phyloP scores from a whole-genome alignment of 30 jellyfish, hydroid and myxozoan species.

The Chrysaora quinquecirrha region DNA sequence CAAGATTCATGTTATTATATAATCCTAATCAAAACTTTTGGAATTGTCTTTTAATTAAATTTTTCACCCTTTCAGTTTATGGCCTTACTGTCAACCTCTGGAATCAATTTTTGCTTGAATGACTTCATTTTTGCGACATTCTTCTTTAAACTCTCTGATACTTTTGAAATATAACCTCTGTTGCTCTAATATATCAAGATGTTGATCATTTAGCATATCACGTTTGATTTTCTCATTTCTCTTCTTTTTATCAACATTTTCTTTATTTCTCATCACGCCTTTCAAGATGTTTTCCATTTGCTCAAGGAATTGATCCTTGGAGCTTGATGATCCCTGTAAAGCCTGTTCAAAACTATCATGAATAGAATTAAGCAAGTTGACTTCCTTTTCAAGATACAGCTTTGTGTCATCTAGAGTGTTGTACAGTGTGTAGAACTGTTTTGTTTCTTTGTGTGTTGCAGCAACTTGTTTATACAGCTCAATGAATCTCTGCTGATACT shows the following conservation, averaged over 20 bases:
- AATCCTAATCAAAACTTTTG: too few relatives aligned
- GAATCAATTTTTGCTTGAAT: conserved; percentile 68
- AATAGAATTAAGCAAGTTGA: conserved; percentile 70
- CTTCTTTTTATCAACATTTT: conserved; percentile 76
- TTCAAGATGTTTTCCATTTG: conserved; percentile 85
- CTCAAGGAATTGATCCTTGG: conserved; percentile 79
- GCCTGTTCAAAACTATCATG: conserved; percentile 90
- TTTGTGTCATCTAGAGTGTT: conserved; percentile 98
- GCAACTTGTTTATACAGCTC: conserved; percentile 96
- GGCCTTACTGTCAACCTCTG: too few relatives aligned
- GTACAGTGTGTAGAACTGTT: conserved; percentile 92
- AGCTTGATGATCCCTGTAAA: conserved; percentile 48
- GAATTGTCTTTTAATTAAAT: too few relatives aligned
- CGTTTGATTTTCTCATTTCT: conserved; percentile 77
- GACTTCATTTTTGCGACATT: conserved; percentile 88
- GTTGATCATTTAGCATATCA: conserved; percentile 74
- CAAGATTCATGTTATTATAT: too few relatives aligned
- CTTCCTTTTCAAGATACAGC: conserved; percentile 92
- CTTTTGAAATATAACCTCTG: conserved; percentile 82
- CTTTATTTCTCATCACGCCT: conserved; percentile 78
- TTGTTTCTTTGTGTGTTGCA: conserved; percentile 96
- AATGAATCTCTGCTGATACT: conserved; percentile 86
- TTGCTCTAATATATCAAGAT: conserved; percentile 72
- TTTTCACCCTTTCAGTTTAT: too few relatives aligned
- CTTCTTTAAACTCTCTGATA: conserved; percentile 93